phyloP scores from a whole-genome alignment of 2,797 vertebrate genomes.

The Danio jaintianensis region DNA sequence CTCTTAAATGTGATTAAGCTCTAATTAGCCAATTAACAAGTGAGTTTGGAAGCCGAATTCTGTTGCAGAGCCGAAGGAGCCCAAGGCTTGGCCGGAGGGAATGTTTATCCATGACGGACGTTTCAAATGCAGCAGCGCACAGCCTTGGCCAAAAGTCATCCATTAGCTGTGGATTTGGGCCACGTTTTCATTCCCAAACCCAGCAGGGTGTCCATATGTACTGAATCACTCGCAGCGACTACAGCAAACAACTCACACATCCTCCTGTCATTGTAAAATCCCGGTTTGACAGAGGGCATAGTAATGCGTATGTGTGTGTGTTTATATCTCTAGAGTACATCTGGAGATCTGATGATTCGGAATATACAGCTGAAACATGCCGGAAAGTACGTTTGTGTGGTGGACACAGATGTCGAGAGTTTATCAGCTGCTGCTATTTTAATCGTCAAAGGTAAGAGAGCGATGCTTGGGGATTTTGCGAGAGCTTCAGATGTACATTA shows the following conservation, averaged over 20 bases:
- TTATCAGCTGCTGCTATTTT: slow-evolving; percentile 90
- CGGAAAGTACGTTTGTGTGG: slow-evolving; percentile 93
- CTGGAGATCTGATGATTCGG: slow-evolving; percentile 95
- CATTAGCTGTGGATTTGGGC: slow-evolving; percentile 42
- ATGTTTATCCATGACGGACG: slow-evolving; percentile 53
- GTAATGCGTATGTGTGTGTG: slow-evolving; percentile 36
- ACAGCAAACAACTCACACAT: slow-evolving; percentile 22
- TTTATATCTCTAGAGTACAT: slow-evolving; percentile 79
- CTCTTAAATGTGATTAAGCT: slow-evolving; percentile 60
- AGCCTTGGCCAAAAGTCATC: slow-evolving; percentile 43
- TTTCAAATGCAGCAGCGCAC: slow-evolving; percentile 42
- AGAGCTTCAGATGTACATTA: background rate
- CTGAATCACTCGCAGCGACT: slow-evolving; percentile 19
- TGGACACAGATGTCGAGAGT: slow-evolving; percentile 93
- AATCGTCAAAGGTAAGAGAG: slow-evolving; percentile 92
- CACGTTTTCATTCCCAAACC: slow-evolving; percentile 39
- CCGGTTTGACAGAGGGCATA: slow-evolving; percentile 18
- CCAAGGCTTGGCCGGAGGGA: slow-evolving; percentile 42
- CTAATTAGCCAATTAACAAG: slow-evolving; percentile 62
- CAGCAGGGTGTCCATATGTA: slow-evolving; percentile 40
- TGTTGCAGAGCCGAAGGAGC: slow-evolving; percentile 51
- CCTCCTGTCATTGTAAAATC: slow-evolving; percentile 5
- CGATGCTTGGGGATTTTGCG: too few species aligned
- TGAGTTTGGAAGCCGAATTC: slow-evolving; percentile 54
- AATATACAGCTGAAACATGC: slow-evolving; percentile 94